Base-by-base conservation (phyloP, 2,888 invertebrate species). In the Toxonevra muliebris region DNA sequence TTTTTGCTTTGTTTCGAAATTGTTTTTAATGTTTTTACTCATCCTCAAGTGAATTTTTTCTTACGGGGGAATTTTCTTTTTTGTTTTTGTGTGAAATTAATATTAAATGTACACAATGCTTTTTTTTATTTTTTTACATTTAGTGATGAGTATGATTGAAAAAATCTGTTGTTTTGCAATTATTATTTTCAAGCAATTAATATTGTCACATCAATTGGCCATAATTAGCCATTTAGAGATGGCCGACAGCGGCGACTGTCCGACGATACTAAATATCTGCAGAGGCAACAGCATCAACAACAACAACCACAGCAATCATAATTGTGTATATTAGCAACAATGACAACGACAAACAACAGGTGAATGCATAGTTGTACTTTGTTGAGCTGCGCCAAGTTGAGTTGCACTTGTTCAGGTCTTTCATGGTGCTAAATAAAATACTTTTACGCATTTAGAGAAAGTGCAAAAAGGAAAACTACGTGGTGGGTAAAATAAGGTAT, bases 391-490 rank as follows among this genome's bases (percentile, higher is more conserved):
- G 30, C 7, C 7, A 7, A 30, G 30, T 20, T 48, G 20, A 19
- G 61, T 53, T 19, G 52, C 54, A 62, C 54, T 62, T 53, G 62
- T 20, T 42, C 62, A 17, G 5, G 15, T 62, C 62, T 41, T 54
- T 62, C 62, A 53, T 53, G 53, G 54, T 41, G 52, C n/a, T 53
- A 43, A 52, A 52, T 62, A 19, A 41, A 54, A 62, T 8, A 15
- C 10, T 30, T 62, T 52, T 62, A 41, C 62, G 53, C 62, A 53
- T 62, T 62, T 62, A 54, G 62, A 53, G 62, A 62, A 62, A 62
- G 62, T 53, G 62, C 41, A 62, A 54, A 61, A 62, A 54, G 62
- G 52, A 61, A 61, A 61, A 50, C 50, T 50, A 50, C 61, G 52
- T 50, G 61, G 61, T 61, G 52, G 48, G 30, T 30, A 30, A 30